A percentile compares a stretch with the other conserved stretches of the same genome.
These are phyloP conservation scores for Drosophila micromelanica DNA, from an alignment of 1,140 invertebrate genomes.

Conservation along the genomic window DNA sequence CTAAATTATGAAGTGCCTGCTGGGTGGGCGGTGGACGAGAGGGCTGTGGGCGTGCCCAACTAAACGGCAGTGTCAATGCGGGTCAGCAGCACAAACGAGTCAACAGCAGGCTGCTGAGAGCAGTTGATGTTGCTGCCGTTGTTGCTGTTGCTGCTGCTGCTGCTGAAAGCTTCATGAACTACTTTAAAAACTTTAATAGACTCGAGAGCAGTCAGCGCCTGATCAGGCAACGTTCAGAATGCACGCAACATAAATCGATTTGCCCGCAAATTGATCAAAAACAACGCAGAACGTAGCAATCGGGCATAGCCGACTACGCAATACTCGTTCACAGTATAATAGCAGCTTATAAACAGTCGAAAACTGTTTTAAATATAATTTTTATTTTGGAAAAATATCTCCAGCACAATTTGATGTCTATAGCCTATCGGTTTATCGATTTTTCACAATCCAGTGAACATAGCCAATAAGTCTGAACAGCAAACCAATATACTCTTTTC, in stretches of 20 bases:
- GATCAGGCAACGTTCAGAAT: slow-evolving; percentile 5
- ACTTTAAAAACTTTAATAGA: slow-evolving; percentile 9
- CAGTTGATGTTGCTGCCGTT: no score
- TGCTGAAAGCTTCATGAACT: slow-evolving; percentile 3
- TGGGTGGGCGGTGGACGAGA: neutral
- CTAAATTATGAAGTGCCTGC: slow-evolving; percentile 59
- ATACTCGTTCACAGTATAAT: no score
- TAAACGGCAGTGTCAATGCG: slow-evolving; percentile 60
- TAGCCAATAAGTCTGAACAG: no score
- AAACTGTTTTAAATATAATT: no score
- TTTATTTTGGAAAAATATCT: no score
- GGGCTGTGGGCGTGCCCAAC: slow-evolving; percentile 25
- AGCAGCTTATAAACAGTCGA: no score
- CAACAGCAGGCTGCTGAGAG: slow-evolving; percentile 8
- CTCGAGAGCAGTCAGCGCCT: no score
- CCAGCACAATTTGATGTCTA: no score
- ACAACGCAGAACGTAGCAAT: neutral
- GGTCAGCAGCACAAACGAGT: slow-evolving; percentile 43
- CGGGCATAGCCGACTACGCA: no score
- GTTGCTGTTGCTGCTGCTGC: neutral
- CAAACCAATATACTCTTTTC: no score
- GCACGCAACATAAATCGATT: neutral
- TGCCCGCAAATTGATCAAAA: slow-evolving; percentile 6
- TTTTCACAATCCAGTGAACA: no score
- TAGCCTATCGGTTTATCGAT: no score